Evolutionary conservation across 2,888 invertebrate genomes (phyloP).

Genomic region (Hofmannophila pseudospretella): DNA sequence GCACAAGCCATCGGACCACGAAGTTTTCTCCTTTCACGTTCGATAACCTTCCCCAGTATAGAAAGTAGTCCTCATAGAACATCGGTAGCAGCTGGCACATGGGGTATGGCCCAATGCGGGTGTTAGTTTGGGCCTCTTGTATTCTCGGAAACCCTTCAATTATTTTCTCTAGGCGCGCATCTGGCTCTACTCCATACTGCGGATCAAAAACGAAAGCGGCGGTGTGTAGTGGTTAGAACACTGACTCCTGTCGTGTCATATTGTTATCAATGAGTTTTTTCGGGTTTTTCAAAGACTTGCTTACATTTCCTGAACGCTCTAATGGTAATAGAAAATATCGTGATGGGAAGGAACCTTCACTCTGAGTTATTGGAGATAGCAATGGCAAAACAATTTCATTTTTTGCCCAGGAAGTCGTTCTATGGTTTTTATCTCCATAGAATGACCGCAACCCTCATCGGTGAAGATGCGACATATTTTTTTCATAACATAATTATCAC

Average conservation of each 20-base stretch:
- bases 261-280: too few relatives aligned
- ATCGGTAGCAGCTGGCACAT: constrained; percentile 70
- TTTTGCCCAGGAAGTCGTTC: too few relatives aligned
- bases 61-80: constrained; percentile 80
- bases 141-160: constrained; percentile 69
- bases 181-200: constrained; percentile 71
- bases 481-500: too few relatives aligned
- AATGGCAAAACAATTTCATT: too few relatives aligned
- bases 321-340: too few relatives aligned
- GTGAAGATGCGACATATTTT: too few relatives aligned
- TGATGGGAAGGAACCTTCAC: background rate
- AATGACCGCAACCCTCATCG: too few relatives aligned
- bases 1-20: constrained; percentile 80
- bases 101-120: constrained; percentile 68
- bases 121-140: constrained; percentile 64
- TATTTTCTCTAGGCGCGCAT: constrained; percentile 52
- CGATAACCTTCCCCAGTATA: constrained; percentile 79
- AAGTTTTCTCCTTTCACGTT: constrained; percentile 56
- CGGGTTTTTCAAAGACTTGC: too few relatives aligned
- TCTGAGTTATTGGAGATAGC: too few relatives aligned
- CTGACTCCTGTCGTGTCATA: background rate
- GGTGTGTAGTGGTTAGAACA: background rate
- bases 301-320: too few relatives aligned
- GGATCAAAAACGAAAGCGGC: constrained; percentile 14
- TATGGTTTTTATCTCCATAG: too few relatives aligned